A percentile compares a stretch with the other conserved stretches of the same genome.
These are phyloP conservation scores for Campylorhamphus procurvoides DNA, from an alignment of 2,113 vertebrate genomes.

Conservation along the genomic window DNA sequence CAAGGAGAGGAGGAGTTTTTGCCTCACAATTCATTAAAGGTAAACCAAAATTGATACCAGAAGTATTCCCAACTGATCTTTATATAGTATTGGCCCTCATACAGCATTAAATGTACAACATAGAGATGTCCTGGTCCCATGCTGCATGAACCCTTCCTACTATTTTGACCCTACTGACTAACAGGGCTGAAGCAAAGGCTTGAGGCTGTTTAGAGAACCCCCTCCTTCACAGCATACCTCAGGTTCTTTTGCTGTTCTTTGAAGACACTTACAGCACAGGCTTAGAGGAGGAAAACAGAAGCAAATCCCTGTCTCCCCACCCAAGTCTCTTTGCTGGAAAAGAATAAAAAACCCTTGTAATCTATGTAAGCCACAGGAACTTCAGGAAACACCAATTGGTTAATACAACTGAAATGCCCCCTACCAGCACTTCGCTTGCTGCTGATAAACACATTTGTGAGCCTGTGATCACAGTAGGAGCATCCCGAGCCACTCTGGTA, in stretches of 20 bases:
- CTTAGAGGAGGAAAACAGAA: neutral
- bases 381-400: neutral
- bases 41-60: neutral
- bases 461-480: neutral
- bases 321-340: neutral
- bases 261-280: neutral
- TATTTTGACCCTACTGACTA: neutral
- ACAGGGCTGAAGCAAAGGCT: neutral
- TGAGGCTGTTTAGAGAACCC: neutral
- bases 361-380: neutral
- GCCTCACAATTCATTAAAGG: neutral
- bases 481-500: neutral
- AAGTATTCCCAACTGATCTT: neutral
- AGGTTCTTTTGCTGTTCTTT: neutral
- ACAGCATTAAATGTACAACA: neutral
- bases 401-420: neutral
- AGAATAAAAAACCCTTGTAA: neutral
- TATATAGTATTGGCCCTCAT: neutral
- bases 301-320: neutral
- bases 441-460: neutral
- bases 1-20: neutral
- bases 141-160: neutral
- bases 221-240: neutral
- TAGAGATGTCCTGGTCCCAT: fast-evolving
- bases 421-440: neutral